Base-by-base conservation (phyloP, 2,888 invertebrate genomes). In the Microctonus aethiopoides region DNA sequence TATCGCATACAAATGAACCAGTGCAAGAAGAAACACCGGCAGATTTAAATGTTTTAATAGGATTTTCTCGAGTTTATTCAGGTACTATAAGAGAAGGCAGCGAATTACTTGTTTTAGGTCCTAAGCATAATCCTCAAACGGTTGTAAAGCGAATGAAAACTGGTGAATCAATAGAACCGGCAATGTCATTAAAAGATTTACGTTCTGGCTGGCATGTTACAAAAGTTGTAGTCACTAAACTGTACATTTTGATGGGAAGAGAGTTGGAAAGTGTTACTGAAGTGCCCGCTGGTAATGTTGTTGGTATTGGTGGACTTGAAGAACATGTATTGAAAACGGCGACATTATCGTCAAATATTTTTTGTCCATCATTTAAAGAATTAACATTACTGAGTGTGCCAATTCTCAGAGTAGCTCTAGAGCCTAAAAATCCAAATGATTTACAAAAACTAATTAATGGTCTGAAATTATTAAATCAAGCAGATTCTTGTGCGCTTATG, bases 231-330 rank as follows among this genome's bases (percentile, higher is more conserved):
- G 90, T 98, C 11, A 90, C 92, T 60, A 91, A 94, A 72, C 87
- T 99, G 0, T 99, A 95, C 83, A 88, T 97, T 77, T 89, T 99
- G 71, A 96, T 98, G 94, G 99, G 99, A 7, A 90, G 96, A 77
- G 98, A 99, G 80, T 86, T 98, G 67, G 93, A 95, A 84, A 84
- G 88, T 0, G 89, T 98, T 41, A 91, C 93, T 32, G 90, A 92
- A 83, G 94, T 95, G 0, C 91, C 94, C 2, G 95, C 97, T 54
- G 99, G 99, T 6, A 97, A 96, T 87, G 93, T 99, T 72, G 90
- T 97, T 72, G 94, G 95, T 63, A 95, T 98, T 67, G 95, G 95
- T 13, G 95, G 95, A 0, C 83, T 98, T 74, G 95, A 95, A 79
- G 92, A 94, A 0, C 91, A 93, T 79, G 91, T 98, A 0, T 86